These are phyloP conservation scores for Artemia franciscana DNA, from an alignment of 1,140 invertebrate genomes.

Conservation along the genomic window DNA sequence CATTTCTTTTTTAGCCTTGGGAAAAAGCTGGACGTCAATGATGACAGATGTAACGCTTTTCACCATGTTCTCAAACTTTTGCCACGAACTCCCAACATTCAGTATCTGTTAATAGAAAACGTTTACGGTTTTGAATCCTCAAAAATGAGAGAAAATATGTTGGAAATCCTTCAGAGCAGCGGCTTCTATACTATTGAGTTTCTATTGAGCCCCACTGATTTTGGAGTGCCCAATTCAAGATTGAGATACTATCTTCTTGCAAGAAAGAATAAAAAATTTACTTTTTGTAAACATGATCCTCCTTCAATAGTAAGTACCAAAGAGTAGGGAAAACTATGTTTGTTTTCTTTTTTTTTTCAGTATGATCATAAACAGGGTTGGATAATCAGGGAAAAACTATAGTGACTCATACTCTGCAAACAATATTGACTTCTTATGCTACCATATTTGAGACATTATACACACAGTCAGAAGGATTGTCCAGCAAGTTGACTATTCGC, in stretches of 20 bases:
- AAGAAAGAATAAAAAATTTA: constrained; percentile 22
- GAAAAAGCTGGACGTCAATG: constrained; percentile 35
- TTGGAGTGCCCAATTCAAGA: constrained; percentile 71
- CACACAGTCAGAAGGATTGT: too few relatives aligned
- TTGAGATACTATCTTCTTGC: constrained; percentile 69
- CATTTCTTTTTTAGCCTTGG: constrained; percentile 24
- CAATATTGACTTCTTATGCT: too few relatives aligned
- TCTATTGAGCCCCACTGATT: constrained; percentile 52
- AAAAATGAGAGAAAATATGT: constrained; percentile 36
- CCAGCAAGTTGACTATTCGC: too few relatives aligned
- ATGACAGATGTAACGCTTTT: constrained; percentile 44
- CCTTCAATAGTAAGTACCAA: too few relatives aligned
- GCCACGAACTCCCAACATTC: constrained; percentile 27
- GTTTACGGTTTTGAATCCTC: constrained; percentile 81
- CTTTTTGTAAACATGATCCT: too few relatives aligned
- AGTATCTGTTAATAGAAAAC: constrained; percentile 77
- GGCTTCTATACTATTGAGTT: constrained; percentile 56
- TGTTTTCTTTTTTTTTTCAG: too few relatives aligned
- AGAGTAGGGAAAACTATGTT: too few relatives aligned
- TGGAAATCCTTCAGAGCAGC: constrained; percentile 34
- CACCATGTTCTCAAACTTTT: constrained; percentile 38
- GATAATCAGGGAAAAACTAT: too few relatives aligned
- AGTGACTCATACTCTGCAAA: too few relatives aligned
- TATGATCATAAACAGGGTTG: too few relatives aligned
- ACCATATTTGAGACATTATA: too few relatives aligned